Evolutionary conservation across 1,140 invertebrate species (phyloP), one percentile per base, ranked within the genome.

Genomic region (Halesus radiatus): DNA sequence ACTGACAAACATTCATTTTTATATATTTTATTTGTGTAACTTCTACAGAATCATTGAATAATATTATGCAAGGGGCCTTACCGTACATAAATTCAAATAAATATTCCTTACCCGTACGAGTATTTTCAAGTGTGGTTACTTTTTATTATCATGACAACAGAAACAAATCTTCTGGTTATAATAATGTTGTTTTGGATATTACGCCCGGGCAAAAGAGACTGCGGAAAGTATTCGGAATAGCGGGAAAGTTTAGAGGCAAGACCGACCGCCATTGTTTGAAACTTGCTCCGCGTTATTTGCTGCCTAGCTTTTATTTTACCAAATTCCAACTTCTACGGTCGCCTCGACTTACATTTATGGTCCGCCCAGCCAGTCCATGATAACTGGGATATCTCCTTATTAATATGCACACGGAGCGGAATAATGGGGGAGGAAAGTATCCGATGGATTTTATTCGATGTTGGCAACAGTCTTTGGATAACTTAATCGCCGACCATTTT

Each of bases 241-340:
- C 22, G 0, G 29, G 23, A 58, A 75, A 75, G 72, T 75, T 75
- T 75, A 32, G 53, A 32, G 20, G 26, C 72, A 37, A 56, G 72
- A 58, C 72, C 72, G 26, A 75, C 72, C 72, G 23, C 72, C 54
- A 75, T 75, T 75, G 72, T 75, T 29, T 5, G 26, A 58, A 75
- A 75, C 54, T 75, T 75, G 22, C 10, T 75, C 72, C 18, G 23
- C 37, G 16, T 58, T 75, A 72, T 52, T 53, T 50, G n/a, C 22
- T 29, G 68, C 68, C 22, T 53, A 6, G 68, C 68, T 72, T 72
- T 72, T 72, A 72, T 72, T 72, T 72, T 50, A 54, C 68, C 50
- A 53, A 72, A 72, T 72, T 72, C 68, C 13, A 72, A 72, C 68
- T 53, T 70, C 52, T 72, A 20, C 52, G 22, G 68, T 54, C 26